A percentile compares a stretch with the other conserved stretches of the same genome.
These are phyloP conservation scores for Pongo pygmaeus DNA, from an alignment of 2,113 vertebrate species.

Conservation along the genomic window DNA sequence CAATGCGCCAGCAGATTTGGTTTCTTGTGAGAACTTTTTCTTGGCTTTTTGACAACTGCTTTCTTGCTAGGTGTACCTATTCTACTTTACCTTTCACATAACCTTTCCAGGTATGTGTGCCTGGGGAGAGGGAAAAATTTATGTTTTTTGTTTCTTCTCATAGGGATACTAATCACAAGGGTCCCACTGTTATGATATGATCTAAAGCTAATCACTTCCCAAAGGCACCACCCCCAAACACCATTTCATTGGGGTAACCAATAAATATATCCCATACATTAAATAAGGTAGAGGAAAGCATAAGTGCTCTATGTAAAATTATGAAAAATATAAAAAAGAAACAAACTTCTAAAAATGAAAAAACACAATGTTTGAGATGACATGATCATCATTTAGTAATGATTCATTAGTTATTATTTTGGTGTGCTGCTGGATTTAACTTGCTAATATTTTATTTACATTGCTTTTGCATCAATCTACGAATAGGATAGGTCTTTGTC, in stretches of 20 bases:
- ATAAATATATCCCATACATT: not conserved
- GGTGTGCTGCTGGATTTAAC: not conserved
- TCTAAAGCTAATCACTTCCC: not conserved
- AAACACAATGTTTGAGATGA: not conserved
- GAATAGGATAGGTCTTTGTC: not conserved
- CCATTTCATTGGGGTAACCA: not conserved
- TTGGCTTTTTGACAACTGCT: not conserved
- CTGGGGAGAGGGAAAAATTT: not conserved
- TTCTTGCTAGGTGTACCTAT: not conserved
- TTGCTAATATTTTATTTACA: conserved; percentile 5
- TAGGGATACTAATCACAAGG: not conserved
- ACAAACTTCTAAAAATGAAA: too few relatives aligned
- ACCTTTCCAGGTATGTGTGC: not conserved
- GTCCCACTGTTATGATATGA: not conserved
- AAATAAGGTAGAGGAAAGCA: too few relatives aligned
- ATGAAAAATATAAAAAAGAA: too few relatives aligned
- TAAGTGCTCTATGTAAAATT: too few relatives aligned
- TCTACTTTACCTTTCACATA: not conserved
- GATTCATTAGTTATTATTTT: conserved; percentile 14
- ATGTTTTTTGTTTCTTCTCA: not conserved
- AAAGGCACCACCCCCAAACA: not conserved
- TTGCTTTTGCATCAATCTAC: not conserved
- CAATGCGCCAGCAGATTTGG: not conserved
- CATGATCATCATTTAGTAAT: not conserved
- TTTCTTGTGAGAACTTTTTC: not conserved